phyloP scores from a whole-genome alignment of 2,888 invertebrate species.

The Melieria omissa region DNA sequence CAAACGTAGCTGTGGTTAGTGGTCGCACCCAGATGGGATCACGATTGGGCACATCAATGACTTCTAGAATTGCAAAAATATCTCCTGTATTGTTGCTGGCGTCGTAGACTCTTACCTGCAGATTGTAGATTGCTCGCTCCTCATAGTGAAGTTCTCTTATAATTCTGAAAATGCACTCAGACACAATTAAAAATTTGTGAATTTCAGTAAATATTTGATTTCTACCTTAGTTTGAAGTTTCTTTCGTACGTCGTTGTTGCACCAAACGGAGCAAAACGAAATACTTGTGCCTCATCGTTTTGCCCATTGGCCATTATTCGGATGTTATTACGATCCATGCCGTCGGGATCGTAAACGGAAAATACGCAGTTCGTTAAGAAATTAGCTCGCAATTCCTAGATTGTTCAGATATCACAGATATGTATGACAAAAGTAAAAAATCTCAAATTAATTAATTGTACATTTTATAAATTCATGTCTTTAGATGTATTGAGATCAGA shows the following conservation, averaged over 20 bases:
- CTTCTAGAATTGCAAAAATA: conserved; percentile 69
- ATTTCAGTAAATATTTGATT: neutral
- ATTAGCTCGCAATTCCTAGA: conserved; percentile 62
- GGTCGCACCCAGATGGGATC: conserved; percentile 72
- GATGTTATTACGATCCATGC: conserved; percentile 64
- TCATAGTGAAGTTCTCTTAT: conserved; percentile 66
- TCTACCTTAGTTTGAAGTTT: conserved; percentile 61
- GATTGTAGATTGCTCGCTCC: conserved; percentile 69
- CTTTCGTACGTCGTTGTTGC: conserved; percentile 51
- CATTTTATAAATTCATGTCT: no score
- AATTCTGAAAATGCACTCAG: conserved; percentile 36
- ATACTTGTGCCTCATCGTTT: conserved; percentile 64
- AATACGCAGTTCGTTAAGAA: conserved; percentile 55
- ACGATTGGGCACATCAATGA: conserved; percentile 71
- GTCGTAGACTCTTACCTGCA: conserved; percentile 70
- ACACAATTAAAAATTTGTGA: neutral
- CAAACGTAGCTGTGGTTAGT: conserved; percentile 70
- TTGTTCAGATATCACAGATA: no score
- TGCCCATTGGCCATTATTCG: conserved; percentile 65
- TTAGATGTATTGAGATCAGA: no score
- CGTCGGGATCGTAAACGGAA: conserved; percentile 54
- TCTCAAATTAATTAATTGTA: neutral
- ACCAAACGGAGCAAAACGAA: conserved; percentile 62
- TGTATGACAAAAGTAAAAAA: conserved; percentile 26
- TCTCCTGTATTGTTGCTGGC: conserved; percentile 56